Conservation (phyloP, 2,888 invertebrate species). For the Anagyrus pseudococci region DNA sequence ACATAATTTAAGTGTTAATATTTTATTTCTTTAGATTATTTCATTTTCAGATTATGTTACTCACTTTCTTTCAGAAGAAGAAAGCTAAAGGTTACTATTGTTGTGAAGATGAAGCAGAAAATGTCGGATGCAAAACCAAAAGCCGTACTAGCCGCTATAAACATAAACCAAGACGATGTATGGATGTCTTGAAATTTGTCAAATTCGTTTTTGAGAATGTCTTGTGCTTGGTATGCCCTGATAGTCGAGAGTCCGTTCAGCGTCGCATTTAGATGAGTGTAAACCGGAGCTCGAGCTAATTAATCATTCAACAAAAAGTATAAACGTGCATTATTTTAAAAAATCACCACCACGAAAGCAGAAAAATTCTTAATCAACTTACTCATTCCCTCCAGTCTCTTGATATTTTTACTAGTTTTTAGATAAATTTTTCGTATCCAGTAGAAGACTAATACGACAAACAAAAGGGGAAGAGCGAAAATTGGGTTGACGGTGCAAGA, state of each 20-base stretch:
- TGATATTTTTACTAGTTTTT: constrained; percentile 76
- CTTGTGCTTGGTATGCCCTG: constrained; percentile 72
- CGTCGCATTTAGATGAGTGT: constrained; percentile 77
- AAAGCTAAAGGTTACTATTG: constrained; percentile 73
- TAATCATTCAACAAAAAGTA: no score
- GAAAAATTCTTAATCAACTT: constrained; percentile 50
- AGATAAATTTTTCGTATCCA: constrained; percentile 70
- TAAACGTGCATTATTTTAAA: no score
- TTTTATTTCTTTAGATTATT: constrained; percentile 1
- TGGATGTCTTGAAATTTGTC: constrained; percentile 66
- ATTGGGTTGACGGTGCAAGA: constrained; percentile 70
- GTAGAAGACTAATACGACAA: constrained; percentile 68
- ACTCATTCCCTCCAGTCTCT: constrained; percentile 71
- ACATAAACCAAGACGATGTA: constrained; percentile 63
- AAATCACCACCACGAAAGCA: neutral
- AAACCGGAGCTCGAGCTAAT: constrained; percentile 83
- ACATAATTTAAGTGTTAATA: neutral
- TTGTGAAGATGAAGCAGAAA: constrained; percentile 71
- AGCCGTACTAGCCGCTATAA: constrained; percentile 61
- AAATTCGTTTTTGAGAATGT: constrained; percentile 70
- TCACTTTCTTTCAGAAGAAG: constrained; percentile 56
- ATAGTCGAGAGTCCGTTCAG: constrained; percentile 79
- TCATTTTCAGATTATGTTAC: constrained; percentile 42
- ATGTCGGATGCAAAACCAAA: constrained; percentile 69
- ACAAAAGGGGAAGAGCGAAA: constrained; percentile 67